Base-by-base conservation (phyloP, 2,797 vertebrate species). In the Malacoctenus gilli region DNA sequence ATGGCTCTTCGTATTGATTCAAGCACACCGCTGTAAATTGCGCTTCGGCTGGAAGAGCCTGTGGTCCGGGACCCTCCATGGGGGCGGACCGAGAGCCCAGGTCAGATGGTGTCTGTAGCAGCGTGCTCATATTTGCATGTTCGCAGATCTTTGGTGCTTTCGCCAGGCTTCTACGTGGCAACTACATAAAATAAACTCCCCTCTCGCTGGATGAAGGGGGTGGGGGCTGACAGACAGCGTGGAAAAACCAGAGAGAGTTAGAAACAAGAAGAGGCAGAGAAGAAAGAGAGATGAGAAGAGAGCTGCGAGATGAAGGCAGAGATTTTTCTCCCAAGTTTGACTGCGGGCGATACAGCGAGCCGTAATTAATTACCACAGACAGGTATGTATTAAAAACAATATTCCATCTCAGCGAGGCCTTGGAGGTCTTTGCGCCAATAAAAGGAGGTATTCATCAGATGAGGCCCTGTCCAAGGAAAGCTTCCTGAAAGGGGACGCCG, bases 321-420 rank as follows among this genome's bases (percentile, higher is more conserved):
- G 51, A 75, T 76, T 75, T 71, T 75, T 67, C 73, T 68, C 81
- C 68, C 59, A 30, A 52, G 68, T 85, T 84, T 86, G 85, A 83
- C 89, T 87, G 59, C 75, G 85, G 89, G 86, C 80, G 47, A 55
- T 63, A 81, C 77, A 70, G 77, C 76, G 66, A 93, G 92, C 92
- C 87, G 87, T 93, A 95, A 96, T 96, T 94, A 95, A 95, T 96
- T 94, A 91, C 92, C 90, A 85, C 85, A 94, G 94, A 93, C 92
- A 94, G 92, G 94, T 95, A 94, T 82, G 87, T 92, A 92, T 92
- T 93, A 92, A 90, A 77, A 85, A 87, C 84, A 86, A 85, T 85
- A 83, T 85, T 85, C 79, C 69, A 58, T 77, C 76, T 85, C 85
- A 80, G 79, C 67, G 66, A 82, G 89, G 79, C 87, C 86, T 91